Evolutionary conservation across 2,797 vertebrate genomes (phyloP).

Genomic region (Chelidonichthys spinosus): DNA sequence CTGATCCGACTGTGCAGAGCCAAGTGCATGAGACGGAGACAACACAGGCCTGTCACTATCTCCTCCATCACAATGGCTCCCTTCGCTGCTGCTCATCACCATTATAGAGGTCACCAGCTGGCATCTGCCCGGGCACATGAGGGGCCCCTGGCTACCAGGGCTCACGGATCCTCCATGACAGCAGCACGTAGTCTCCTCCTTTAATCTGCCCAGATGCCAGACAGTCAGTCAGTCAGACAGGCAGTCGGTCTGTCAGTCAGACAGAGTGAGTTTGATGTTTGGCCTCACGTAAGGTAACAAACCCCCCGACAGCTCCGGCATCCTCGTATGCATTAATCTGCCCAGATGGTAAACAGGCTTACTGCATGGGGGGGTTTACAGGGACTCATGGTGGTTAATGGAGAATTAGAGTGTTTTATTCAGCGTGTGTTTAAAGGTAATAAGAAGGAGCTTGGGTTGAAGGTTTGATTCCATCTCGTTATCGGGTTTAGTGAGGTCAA

Average conservation of each 20-base stretch:
- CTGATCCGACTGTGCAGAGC: slow-evolving; percentile 46
- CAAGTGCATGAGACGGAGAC: slow-evolving; percentile 40
- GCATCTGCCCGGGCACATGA: slow-evolving; percentile 56
- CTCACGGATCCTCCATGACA: slow-evolving; percentile 40
- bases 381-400: slow-evolving; percentile 53
- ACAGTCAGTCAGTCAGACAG: slow-evolving; percentile 23
- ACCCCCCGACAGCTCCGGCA: neutral
- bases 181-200: slow-evolving; percentile 39
- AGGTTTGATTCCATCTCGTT: slow-evolving; percentile 21
- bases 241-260: slow-evolving; percentile 10
- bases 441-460: neutral
- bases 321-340: slow-evolving; percentile 48
- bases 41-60: slow-evolving; percentile 57
- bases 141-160: slow-evolving; percentile 44
- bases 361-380: slow-evolving; percentile 48
- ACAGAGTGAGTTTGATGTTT: slow-evolving; percentile 40
- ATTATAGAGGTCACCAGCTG: slow-evolving; percentile 78
- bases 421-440: slow-evolving; percentile 46
- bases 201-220: slow-evolving; percentile 72
- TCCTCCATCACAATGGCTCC: slow-evolving; percentile 59
- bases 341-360: slow-evolving; percentile 68
- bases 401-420: slow-evolving; percentile 50
- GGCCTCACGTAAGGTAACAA: slow-evolving; percentile 12
- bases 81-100: slow-evolving; percentile 45
- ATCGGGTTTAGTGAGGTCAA: neutral